Base-by-base conservation (phyloP, 2,797 vertebrate species). In the Eospalax fontanierii region DNA sequence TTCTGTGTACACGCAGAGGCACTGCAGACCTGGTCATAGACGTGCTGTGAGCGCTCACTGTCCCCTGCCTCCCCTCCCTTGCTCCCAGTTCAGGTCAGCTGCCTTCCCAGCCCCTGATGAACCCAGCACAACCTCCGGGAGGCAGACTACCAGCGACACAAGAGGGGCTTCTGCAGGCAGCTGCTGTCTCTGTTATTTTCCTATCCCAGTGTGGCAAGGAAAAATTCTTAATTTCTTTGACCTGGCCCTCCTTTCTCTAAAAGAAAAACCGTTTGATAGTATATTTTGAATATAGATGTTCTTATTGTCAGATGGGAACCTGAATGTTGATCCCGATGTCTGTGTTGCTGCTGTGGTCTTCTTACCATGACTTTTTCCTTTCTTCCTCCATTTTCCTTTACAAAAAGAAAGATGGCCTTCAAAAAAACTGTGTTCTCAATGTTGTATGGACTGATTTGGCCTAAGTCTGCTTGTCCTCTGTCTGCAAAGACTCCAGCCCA, bases 281-380 rank as follows among this genome's bases (percentile, higher is more conserved):
- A 98, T 99, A 99, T 99, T 99, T 99, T 99, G 96, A 97, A 97
- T 97, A 98, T 96, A 97, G 96, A 96, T 91, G 96, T 96, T 96
- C 93, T 97, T 97, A 95, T 57, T 75, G 91, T 96, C 85, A 65
- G 78, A 87, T 7, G 79, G 94, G 61, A 66, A 90, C 84, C 80
- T 83, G 87, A 95, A 96, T 96, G 96, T 97, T 59, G 78, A 50
- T 57, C 83, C 85, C 26, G 43, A 81, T 82, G 92, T 96, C 66
- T 22, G 81, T 96, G 96, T 91, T 78, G 50, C 94, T 87, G 90
- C 84, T 90, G 92, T 97, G 87, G 92, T 94, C 91, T 95, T 93
- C 74, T 78, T 65, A 66, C 43, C 94, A 95, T 86, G 75, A 87
- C 57, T 88, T 78, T 54, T 82, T 79, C 65, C 86, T 93, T 57